Conservation (phyloP, 2,113 vertebrate genomes). For the Thunnus thynnus region DNA sequence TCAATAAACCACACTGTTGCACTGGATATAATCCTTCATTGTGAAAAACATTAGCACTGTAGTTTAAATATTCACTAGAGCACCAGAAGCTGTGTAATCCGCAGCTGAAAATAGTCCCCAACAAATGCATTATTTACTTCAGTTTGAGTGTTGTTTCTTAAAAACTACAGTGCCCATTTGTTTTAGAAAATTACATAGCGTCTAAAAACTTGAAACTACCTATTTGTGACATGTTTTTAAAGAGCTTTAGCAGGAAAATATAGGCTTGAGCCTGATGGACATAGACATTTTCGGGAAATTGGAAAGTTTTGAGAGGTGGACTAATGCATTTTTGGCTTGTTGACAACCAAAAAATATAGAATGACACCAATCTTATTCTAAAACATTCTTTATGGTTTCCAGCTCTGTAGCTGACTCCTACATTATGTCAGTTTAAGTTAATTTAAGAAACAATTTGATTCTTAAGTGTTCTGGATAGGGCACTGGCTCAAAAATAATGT, state of each 20-base stretch:
- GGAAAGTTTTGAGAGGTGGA: background rate
- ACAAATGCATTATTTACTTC: conserved; percentile 7
- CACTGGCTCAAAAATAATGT: too few relatives aligned
- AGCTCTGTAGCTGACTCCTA: background rate
- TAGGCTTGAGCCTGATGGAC: background rate
- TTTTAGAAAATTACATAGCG: background rate
- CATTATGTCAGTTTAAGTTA: background rate
- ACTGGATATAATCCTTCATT: background rate
- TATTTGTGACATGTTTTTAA: background rate
- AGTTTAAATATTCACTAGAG: background rate
- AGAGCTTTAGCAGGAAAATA: background rate
- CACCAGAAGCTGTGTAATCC: conserved; percentile 9
- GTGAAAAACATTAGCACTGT: background rate
- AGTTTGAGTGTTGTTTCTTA: background rate
- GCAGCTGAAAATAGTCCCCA: background rate
- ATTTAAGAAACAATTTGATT: too few relatives aligned
- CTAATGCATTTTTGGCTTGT: background rate
- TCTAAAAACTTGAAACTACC: background rate
- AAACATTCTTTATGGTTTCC: too few relatives aligned
- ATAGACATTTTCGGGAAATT: background rate
- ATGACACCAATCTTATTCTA: too few relatives aligned
- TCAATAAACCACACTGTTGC: background rate
- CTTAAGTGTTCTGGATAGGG: too few relatives aligned
- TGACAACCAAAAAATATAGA: too few relatives aligned
- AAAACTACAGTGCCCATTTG: background rate